A percentile compares a stretch with the other conserved stretches of the same genome.
phyloP scores from a whole-genome alignment of 1,140 invertebrate species.

The Notospermus geniculatus region DNA sequence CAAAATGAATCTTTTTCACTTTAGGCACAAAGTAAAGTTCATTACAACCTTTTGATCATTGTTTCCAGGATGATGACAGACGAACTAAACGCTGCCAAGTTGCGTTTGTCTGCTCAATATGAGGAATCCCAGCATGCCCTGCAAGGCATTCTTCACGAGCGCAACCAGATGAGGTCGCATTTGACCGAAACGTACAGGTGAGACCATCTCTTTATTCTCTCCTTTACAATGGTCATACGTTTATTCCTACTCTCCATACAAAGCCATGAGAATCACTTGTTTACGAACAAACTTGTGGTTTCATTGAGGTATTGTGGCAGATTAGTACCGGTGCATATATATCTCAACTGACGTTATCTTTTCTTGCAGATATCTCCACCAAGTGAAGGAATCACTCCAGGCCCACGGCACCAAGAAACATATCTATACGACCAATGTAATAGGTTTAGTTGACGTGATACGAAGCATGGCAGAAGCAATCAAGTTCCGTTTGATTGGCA shows the following conservation, averaged over 20 bases:
- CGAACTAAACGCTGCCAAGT: constrained; percentile 82
- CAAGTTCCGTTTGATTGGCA: constrained; percentile 57
- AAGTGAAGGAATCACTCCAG: constrained; percentile 51
- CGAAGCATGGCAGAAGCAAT: constrained; percentile 58
- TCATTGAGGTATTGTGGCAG: not conserved
- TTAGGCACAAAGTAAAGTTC: constrained; percentile 8
- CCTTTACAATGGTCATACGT: not conserved
- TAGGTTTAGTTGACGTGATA: constrained; percentile 57
- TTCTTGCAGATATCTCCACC: constrained; percentile 42
- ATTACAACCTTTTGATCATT: constrained; percentile 25
- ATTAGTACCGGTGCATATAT: too few relatives aligned
- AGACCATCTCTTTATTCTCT: not conserved
- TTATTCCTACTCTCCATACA: not conserved
- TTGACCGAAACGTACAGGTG: constrained; percentile 70
- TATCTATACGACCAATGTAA: constrained; percentile 46
- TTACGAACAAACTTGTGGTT: not conserved
- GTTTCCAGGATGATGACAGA: constrained; percentile 79
- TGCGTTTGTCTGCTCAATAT: constrained; percentile 71
- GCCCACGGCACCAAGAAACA: constrained; percentile 37
- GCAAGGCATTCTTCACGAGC: constrained; percentile 72
- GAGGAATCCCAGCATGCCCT: constrained; percentile 73
- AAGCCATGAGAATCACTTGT: not conserved
- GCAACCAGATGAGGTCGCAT: constrained; percentile 68
- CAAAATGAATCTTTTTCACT: constrained; percentile 10
- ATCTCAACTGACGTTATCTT: too few relatives aligned